Percentiles rank a stretch among this genome's conserved stretches.
Conservation (phyloP, 2,888 invertebrate species). For the Meloe dianella region DNA sequence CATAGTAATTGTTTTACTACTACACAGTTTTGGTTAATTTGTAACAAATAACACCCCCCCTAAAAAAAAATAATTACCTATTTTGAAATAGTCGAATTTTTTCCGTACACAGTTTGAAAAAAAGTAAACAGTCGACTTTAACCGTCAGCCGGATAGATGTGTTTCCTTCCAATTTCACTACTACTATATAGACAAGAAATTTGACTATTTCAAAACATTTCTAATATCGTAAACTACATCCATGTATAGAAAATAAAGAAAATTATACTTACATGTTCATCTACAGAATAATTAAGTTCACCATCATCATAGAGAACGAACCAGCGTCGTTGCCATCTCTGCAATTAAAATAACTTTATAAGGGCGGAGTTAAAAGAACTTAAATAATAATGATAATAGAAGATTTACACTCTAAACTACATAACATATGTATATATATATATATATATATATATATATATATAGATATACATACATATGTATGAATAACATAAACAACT, state of each 20-base stretch:
- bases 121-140: too few species aligned
- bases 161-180: too few species aligned
- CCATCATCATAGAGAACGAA: conserved; percentile 98
- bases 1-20: neutral
- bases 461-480: too few species aligned
- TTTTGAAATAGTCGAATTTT: too few species aligned
- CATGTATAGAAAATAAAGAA: too few species aligned
- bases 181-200: too few species aligned
- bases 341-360: conserved; percentile 61
- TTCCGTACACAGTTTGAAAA: too few species aligned
- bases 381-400: neutral
- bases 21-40: neutral
- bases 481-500: neutral
- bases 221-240: too few species aligned
- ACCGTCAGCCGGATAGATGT: too few species aligned
- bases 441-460: neutral
- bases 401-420: neutral
- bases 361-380: conserved; percentile 9
- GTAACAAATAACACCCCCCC: conserved; percentile 6
- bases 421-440: neutral
- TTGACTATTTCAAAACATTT: too few species aligned
- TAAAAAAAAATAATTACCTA: too few species aligned
- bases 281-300: conserved; percentile 94
- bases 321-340: conserved; percentile 99
- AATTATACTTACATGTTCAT: conserved; percentile 89